Conservation (phyloP, 1,140 invertebrate genomes). For the Choristoneura fumiferana region DNA sequence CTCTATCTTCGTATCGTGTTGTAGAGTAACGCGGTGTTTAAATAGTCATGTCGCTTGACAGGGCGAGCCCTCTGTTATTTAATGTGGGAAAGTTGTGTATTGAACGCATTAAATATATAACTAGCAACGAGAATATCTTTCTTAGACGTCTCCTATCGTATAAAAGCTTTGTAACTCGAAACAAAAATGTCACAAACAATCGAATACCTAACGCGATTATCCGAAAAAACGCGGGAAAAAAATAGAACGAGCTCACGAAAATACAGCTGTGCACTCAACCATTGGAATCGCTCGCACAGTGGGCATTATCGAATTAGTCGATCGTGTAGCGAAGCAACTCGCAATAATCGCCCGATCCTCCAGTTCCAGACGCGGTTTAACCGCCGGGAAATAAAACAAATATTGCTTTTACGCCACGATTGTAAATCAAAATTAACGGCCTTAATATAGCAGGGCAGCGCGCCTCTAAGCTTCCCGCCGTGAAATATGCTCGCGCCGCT, state of each 20-base stretch:
- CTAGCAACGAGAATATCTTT: slow-evolving; percentile 1
- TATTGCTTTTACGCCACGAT: slow-evolving; percentile 74
- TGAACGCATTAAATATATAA: too few relatives aligned
- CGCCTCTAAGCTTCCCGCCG: slow-evolving; percentile 69
- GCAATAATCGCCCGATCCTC: slow-evolving; percentile 59
- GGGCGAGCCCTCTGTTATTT: neutral
- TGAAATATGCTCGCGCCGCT: slow-evolving; percentile 74
- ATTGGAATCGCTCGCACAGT: slow-evolving; percentile 44
- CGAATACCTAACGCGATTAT: slow-evolving; percentile 15
- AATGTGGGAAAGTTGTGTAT: neutral
- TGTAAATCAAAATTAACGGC: slow-evolving; percentile 78
- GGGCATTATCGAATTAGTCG: slow-evolving; percentile 67
- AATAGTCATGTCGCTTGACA: neutral
- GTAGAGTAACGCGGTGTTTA: neutral
- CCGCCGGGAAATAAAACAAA: slow-evolving; percentile 71
- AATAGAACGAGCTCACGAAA: slow-evolving; percentile 28
- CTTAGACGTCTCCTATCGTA: neutral
- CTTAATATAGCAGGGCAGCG: slow-evolving; percentile 70
- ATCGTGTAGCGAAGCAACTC: slow-evolving; percentile 42
- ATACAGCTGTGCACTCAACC: slow-evolving; percentile 49
- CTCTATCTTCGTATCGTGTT: neutral
- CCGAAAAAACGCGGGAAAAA: slow-evolving; percentile 6
- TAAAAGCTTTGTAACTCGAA: slow-evolving; percentile 1
- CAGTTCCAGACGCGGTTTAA: slow-evolving; percentile 53
- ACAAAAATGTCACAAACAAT: slow-evolving; percentile 16